phyloP scores from a whole-genome alignment of 2,113 vertebrate species.

The Acinonyx jubatus region DNA sequence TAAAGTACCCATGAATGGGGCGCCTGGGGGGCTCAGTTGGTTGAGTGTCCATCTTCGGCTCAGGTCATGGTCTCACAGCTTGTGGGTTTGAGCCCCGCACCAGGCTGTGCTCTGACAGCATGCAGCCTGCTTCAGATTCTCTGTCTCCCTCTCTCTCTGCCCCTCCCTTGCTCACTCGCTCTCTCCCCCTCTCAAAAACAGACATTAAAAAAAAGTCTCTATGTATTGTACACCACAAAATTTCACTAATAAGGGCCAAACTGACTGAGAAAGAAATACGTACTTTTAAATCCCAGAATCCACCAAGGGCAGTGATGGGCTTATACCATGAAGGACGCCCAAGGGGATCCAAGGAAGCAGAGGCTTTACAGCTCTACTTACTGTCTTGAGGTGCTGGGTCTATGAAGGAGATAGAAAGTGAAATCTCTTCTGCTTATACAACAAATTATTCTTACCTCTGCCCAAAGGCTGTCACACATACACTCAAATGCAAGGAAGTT shows the following conservation, averaged over 20 bases:
- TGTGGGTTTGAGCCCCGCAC: too few species aligned
- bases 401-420: neutral
- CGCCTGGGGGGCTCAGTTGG: too few species aligned
- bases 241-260: neutral
- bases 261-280: fast-evolving
- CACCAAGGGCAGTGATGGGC: too few species aligned
- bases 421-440: neutral
- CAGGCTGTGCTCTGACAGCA: too few species aligned
- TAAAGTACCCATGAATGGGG: neutral
- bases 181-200: too few species aligned
- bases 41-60: too few species aligned
- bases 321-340: neutral
- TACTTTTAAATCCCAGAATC: neutral
- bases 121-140: too few species aligned
- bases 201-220: neutral
- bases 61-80: too few species aligned
- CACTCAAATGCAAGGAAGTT: neutral
- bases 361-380: neutral
- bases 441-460: neutral
- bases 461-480: neutral
- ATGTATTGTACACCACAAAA: fast-evolving
- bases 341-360: neutral
- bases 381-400: neutral
- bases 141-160: too few species aligned
- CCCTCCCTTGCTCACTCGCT: too few species aligned